phyloP scores from a whole-genome alignment of 2,888 invertebrate species.

The Xanthia togata region DNA sequence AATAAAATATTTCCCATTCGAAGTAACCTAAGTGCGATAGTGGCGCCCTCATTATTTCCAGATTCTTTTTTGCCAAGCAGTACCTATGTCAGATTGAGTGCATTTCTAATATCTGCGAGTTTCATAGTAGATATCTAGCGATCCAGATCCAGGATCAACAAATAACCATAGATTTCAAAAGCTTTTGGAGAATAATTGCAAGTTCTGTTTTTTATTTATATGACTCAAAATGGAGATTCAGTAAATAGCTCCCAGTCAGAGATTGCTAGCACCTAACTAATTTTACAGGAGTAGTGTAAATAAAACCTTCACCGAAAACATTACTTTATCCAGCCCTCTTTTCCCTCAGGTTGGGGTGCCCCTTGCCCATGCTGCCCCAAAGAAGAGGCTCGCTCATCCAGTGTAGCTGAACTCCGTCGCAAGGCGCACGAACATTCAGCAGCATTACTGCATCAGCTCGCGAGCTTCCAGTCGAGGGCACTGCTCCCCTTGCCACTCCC shows the following conservation, averaged over 20 bases:
- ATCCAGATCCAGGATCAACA: too few species aligned
- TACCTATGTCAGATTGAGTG: neutral
- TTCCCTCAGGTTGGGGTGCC: constrained; percentile 92
- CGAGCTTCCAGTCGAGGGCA: constrained; percentile 92
- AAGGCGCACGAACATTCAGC: constrained; percentile 99
- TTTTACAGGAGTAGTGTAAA: too few species aligned
- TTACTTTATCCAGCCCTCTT: neutral
- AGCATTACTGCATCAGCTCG: constrained; percentile 94
- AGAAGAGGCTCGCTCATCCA: constrained; percentile 94
- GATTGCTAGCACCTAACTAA: too few species aligned
- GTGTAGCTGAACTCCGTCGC: constrained; percentile 97
- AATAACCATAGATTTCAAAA: too few species aligned
- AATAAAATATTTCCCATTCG: too few species aligned
- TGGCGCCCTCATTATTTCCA: too few species aligned
- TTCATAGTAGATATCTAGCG: neutral
- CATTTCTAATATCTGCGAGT: neutral
- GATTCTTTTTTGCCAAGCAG: too few species aligned
- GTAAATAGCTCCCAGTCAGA: too few species aligned
- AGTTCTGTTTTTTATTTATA: too few species aligned
- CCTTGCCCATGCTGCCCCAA: constrained; percentile 95
- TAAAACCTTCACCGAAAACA: neutral
- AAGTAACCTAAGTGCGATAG: too few species aligned
- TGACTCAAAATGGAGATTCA: too few species aligned
- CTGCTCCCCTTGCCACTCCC: constrained; percentile 85
- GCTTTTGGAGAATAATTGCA: too few species aligned